Conservation (phyloP, 2,888 invertebrate genomes). For the Mythimna vitellina region DNA sequence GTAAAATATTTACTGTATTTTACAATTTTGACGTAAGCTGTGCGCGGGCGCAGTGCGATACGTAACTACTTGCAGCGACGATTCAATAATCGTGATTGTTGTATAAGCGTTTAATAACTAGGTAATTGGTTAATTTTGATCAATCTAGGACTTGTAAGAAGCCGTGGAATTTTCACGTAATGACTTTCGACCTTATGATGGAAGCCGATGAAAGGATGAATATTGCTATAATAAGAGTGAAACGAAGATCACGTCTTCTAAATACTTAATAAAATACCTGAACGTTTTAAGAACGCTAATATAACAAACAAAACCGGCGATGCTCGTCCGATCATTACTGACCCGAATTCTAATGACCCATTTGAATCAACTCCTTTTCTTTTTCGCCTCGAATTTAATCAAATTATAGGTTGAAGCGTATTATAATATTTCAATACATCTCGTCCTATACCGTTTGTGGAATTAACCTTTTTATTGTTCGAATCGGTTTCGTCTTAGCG, state of each 20-base stretch:
- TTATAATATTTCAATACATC: slow-evolving; percentile 90
- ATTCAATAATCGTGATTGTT: slow-evolving; percentile 58
- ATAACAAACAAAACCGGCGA: slow-evolving; percentile 85
- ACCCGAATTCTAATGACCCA: slow-evolving; percentile 88
- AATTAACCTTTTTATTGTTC: slow-evolving; percentile 88
- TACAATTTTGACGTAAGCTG: slow-evolving; percentile 63
- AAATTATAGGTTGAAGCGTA: slow-evolving; percentile 89
- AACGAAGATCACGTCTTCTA: slow-evolving; percentile 68
- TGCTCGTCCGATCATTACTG: slow-evolving; percentile 87
- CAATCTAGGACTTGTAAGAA: background rate
- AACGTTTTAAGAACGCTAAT: slow-evolving; percentile 75
- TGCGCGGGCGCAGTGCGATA: slow-evolving; percentile 56
- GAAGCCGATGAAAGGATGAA: background rate
- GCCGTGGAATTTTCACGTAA: background rate
- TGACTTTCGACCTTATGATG: background rate
- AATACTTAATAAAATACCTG: slow-evolving; percentile 78
- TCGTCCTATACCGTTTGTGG: slow-evolving; percentile 87
- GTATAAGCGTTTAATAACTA: slow-evolving; percentile 47
- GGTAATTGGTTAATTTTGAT: slow-evolving; percentile 32
- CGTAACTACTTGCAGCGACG: slow-evolving; percentile 61
- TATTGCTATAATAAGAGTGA: background rate
- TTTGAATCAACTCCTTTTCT: slow-evolving; percentile 86
- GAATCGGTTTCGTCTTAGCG: slow-evolving; percentile 82
- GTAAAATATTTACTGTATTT: slow-evolving; percentile 64
- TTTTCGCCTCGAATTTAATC: slow-evolving; percentile 88